Evolutionary conservation across 92 coral and sea anemone species (phyloP).

Genomic region (Diadumene lineata): DNA sequence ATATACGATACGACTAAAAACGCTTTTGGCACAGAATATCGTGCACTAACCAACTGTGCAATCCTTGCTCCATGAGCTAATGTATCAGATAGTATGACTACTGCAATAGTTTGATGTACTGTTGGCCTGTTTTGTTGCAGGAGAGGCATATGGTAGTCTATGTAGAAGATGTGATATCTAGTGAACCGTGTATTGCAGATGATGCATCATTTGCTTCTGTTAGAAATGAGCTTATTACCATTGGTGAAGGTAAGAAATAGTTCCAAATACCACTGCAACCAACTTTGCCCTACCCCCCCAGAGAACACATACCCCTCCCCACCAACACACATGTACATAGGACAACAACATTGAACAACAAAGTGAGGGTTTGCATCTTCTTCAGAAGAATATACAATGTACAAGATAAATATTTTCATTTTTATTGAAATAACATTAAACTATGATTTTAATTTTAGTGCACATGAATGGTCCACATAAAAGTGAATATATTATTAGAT

Average conservation of each 20-base stretch:
- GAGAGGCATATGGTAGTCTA: slow-evolving; percentile 69
- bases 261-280: not conserved
- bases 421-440: too few species aligned
- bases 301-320: not conserved
- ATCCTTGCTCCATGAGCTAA: not conserved
- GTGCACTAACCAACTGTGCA: too few species aligned
- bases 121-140: slow-evolving; percentile 20
- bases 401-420: too few species aligned
- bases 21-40: too few species aligned
- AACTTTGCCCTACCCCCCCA: not conserved
- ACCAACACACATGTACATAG: too few species aligned
- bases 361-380: too few species aligned
- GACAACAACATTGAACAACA: too few species aligned
- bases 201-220: slow-evolving; percentile 62
- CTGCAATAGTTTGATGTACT: not conserved
- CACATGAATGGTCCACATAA: too few species aligned
- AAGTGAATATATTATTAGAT: too few species aligned
- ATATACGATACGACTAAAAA: too few species aligned
- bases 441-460: too few species aligned
- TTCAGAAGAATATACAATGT: too few species aligned
- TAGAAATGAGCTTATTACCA: slow-evolving; percentile 46
- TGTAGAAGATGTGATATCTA: slow-evolving; percentile 65
- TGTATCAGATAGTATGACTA: not conserved
- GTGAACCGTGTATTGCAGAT: slow-evolving; percentile 50
- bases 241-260: slow-evolving; percentile 63